Evolutionary conservation across 2,113 vertebrate genomes (phyloP), one percentile per base, ranked within the genome.

Genomic region (Syngnathoides biaculeatus): DNA sequence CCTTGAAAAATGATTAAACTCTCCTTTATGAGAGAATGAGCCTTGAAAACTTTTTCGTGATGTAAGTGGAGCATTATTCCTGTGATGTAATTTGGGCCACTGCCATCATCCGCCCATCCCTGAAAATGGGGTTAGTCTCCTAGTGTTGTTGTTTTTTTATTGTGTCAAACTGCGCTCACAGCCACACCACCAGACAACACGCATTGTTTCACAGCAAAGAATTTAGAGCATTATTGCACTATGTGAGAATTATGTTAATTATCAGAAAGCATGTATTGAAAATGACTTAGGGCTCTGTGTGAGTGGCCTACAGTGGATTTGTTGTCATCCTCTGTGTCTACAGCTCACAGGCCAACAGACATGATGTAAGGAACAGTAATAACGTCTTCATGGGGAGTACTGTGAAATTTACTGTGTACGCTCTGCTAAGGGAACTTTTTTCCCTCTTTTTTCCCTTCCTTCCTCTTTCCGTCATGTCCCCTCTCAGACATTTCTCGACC

Each of bases 341-440:
- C 86, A 85, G 89, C 89, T 87, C 79, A 84, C 82, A 89, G 89
- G 83, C 86, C 80, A 56, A 82, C 73, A 80, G 73, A 82, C 79
- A 89, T 90, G 89, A 91, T 92, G 91, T 89, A 91, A 92, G 79
- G 85, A 73, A 78, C 15, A 45, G 90, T 85, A 90, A 91, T 78
- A 83, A 75, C 81, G 71, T 86, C 71, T 74, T 82, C 53, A 66
- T 78, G 72, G 56, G 67, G 70, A 77, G 69, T 48, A 67, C 68
- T 48, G 68, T 70, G 74, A 77, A 81, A 78, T 88, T 82, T 87
- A 78, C 75, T 62, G 77, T 50, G 70, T 78, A 67, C 67, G 69
- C 74, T 65, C 43, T 75, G 68, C 78, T 75, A 75, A 42, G 61
- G 81, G 80, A 84, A 30, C 75, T 20, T 77, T 79, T 75, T 53